phyloP scores from a whole-genome alignment of 2,888 invertebrate genomes.

The Xanthorhoe spadicearia region DNA sequence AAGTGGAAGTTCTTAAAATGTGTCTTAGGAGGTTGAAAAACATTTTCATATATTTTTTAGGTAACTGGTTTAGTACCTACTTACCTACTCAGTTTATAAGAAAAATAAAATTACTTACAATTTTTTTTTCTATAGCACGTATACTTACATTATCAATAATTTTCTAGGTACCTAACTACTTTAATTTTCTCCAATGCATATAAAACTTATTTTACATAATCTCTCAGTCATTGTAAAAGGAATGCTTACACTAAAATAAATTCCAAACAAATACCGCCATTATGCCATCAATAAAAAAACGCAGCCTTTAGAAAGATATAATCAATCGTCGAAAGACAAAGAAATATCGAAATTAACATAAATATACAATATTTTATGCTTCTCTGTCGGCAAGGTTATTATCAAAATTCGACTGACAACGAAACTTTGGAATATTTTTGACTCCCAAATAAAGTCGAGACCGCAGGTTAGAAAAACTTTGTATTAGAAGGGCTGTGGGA shows the following conservation, averaged over 20 bases:
- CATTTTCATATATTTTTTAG: too few species aligned
- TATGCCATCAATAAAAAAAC: constrained; percentile 30
- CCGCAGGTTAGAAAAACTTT: constrained; percentile 30
- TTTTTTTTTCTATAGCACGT: too few species aligned
- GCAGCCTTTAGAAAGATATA: constrained; percentile 25
- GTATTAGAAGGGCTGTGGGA: constrained; percentile 31
- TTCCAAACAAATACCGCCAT: constrained; percentile 21
- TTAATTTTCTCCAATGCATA: too few species aligned
- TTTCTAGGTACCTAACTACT: too few species aligned
- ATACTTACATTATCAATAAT: too few species aligned
- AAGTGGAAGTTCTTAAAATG: neutral
- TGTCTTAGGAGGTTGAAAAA: neutral
- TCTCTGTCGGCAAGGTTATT: constrained; percentile 42
- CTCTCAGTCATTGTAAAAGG: neutral
- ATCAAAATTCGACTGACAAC: constrained; percentile 37
- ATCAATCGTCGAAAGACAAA: constrained; percentile 38
- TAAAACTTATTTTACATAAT: neutral
- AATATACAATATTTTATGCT: constrained; percentile 43
- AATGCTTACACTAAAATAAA: constrained; percentile 11
- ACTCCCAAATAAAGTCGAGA: constrained; percentile 31
- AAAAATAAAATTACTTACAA: too few species aligned
- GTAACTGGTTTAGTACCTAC: too few species aligned
- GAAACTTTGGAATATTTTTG: constrained; percentile 15
- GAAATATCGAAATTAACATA: constrained; percentile 40
- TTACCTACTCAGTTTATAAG: too few species aligned